These are phyloP conservation scores for Hepsetus odoe DNA, from an alignment of 2,113 vertebrate genomes.

Conservation along the genomic window DNA sequence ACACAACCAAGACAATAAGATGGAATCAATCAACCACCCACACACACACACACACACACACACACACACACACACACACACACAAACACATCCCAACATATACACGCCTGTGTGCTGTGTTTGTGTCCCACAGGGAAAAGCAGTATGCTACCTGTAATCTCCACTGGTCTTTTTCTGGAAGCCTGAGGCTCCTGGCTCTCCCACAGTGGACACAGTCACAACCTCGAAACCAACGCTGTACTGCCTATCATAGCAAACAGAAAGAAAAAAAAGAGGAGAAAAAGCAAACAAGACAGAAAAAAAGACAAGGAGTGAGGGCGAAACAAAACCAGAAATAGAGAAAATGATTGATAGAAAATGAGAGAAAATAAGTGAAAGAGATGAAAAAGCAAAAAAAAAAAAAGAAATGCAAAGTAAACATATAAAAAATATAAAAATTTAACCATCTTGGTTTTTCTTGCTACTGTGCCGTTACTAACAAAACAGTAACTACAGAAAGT, in stretches of 20 bases:
- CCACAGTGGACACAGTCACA: slow-evolving; percentile 80
- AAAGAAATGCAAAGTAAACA: too few species aligned
- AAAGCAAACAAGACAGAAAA: neutral
- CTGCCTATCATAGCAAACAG: slow-evolving; percentile 70
- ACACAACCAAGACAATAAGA: neutral
- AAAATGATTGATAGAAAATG: neutral
- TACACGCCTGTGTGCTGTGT: neutral
- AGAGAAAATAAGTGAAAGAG: too few species aligned
- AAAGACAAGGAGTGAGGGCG: neutral
- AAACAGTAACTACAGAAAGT: too few species aligned
- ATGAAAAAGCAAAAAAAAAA: too few species aligned
- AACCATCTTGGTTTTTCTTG: too few species aligned
- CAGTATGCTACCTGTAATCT: slow-evolving; percentile 88
- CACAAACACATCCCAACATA: too few species aligned
- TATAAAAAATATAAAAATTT: too few species aligned
- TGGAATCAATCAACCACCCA: neutral
- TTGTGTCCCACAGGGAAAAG: neutral
- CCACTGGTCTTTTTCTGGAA: slow-evolving; percentile 89
- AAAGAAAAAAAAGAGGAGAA: neutral
- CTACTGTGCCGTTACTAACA: too few species aligned
- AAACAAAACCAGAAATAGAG: neutral
- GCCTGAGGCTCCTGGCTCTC: slow-evolving; percentile 80
- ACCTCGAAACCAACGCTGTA: slow-evolving; percentile 93
- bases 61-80: too few species aligned
- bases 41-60: too few species aligned